Conservation (phyloP, 2,113 vertebrate genomes). For the Microcebus lehilahytsara region DNA sequence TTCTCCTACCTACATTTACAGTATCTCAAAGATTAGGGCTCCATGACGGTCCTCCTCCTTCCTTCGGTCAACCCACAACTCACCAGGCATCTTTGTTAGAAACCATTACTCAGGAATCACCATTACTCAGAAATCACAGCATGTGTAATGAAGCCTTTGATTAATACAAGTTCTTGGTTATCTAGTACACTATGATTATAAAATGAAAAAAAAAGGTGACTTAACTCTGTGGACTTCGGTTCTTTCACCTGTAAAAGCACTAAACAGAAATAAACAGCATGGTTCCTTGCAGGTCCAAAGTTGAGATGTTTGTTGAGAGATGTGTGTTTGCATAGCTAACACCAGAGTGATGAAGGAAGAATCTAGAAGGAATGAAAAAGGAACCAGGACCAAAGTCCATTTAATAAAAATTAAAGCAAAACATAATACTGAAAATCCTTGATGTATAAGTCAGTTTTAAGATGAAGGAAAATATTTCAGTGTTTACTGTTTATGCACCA, state of each 20-base stretch:
- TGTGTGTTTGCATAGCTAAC: background rate
- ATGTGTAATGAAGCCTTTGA: conserved; percentile 17
- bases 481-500: background rate
- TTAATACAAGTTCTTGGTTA: conserved; percentile 18
- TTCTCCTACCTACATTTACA: background rate
- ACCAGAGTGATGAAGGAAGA: background rate
- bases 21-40: background rate
- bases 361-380: background rate
- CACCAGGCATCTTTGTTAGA: background rate
- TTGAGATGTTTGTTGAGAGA: background rate
- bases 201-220: conserved; percentile 16
- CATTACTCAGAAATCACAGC: background rate
- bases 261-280: background rate
- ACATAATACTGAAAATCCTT: background rate
- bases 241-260: background rate
- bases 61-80: background rate
- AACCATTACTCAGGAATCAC: background rate
- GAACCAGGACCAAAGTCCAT: background rate
- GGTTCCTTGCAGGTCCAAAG: background rate
- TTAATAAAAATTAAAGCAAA: background rate
- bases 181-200: background rate
- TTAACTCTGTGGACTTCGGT: background rate
- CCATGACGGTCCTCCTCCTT: background rate
- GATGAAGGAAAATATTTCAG: background rate
- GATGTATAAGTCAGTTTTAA: background rate